Evolutionary conservation across 2,888 invertebrate species (phyloP), one percentile per base, ranked within the genome.

Genomic region (Phaonia tiefii): DNA sequence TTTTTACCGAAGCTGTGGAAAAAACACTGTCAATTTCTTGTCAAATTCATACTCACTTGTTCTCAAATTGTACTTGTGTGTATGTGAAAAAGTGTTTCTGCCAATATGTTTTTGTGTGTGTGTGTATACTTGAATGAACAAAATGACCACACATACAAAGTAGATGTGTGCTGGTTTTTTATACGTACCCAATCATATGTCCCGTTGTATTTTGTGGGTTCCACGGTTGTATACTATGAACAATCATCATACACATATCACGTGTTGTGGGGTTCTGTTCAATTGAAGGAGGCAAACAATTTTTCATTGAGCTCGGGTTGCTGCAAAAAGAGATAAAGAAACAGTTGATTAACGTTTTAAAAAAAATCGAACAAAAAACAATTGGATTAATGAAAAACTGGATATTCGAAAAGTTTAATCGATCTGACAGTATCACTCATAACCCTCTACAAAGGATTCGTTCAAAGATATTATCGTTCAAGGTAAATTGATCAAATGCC

Each of bases 11-110:
- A n/a, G n/a, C n/a, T n/a, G n/a, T n/a, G n/a, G 20, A 51, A 49
- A 60, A 74, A 72, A 77, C 66, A 63, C n/a, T 76, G 60, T 76
- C 42, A 70, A 73, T 73, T 76, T 73, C 49, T 73, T 76, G 69
- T 76, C 69, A 76, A 65, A 73, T 51, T 22, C 70, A 56, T 58
- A 49, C 42, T 70, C 58, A 49, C 49, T 63, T 69, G 11, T 58
- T 15, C 17, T 0, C 11, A 13, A 51, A 51, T 56, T 37, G 37
- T 20, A 74, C 65, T 65, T 56, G 22, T 74, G 67, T 17, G 2
- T 60, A 5, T 17, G 8, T 1, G 5, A 58, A 31, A 31, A 31
- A 31, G 4, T n/a, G 8, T 31, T 31, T 5, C 17, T 60, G 63
- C 39, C 39, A 63, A 63, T 63, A 31, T 5, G 8, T 31, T 31